Conservation (phyloP, 1,140 invertebrate genomes). For the Sarcophaga bullata region DNA sequence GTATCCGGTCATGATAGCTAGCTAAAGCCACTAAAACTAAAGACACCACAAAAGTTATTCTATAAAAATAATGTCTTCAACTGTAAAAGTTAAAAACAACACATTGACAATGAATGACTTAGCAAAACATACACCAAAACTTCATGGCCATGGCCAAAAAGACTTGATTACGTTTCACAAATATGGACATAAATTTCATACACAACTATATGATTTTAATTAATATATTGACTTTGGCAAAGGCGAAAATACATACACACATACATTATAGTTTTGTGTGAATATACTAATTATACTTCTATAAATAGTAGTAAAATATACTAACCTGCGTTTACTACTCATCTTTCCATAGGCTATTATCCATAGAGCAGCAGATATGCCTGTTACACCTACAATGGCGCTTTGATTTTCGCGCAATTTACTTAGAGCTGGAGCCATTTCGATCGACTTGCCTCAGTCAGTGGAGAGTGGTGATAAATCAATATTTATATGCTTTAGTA, state of each 20-base stretch:
- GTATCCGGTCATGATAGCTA: background rate
- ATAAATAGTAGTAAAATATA: background rate
- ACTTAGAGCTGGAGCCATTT: slow-evolving; percentile 73
- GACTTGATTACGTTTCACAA: background rate
- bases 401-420: slow-evolving; percentile 71
- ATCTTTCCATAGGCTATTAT: slow-evolving; percentile 68
- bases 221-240: background rate
- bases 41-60: background rate
- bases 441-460: background rate
- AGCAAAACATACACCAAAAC: background rate
- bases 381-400: slow-evolving; percentile 68
- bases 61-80: background rate
- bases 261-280: too few relatives aligned
- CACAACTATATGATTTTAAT: too few relatives aligned
- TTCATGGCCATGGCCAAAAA: slow-evolving; percentile 4
- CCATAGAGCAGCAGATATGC: slow-evolving; percentile 69
- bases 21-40: background rate
- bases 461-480: slow-evolving; percentile 21
- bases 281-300: too few relatives aligned
- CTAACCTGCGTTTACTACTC: slow-evolving; percentile 64
- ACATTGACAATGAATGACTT: slow-evolving; percentile 9
- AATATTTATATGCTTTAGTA: background rate
- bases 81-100: slow-evolving; percentile 3
- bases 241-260: too few relatives aligned
- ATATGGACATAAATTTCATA: background rate